Evolutionary conservation across 2,113 vertebrate genomes (phyloP).

Genomic region (Uria aalge): DNA sequence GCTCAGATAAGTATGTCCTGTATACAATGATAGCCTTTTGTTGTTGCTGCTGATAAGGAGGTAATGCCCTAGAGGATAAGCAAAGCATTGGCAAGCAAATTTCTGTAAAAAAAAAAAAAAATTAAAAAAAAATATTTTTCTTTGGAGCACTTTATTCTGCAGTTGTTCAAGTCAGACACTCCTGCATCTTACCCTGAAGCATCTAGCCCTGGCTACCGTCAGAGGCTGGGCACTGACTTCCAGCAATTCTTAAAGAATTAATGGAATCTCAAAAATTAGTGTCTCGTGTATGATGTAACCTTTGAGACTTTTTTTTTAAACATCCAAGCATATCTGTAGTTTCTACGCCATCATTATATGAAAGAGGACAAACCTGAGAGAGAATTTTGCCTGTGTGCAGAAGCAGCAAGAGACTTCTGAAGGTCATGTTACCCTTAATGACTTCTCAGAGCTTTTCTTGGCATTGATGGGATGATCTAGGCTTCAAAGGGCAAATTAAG

Average conservation of each 20-base stretch:
- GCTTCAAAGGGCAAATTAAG: background rate
- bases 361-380: background rate
- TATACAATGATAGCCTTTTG: background rate
- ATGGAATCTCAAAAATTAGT: background rate
- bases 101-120: background rate
- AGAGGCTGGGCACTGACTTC: background rate
- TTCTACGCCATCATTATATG: background rate
- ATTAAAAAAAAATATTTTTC: background rate
- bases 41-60: conserved; percentile 6
- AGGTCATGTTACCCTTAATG: background rate
- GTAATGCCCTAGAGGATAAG: background rate
- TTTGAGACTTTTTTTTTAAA: background rate
- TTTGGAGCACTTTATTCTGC: background rate
- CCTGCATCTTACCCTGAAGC: background rate
- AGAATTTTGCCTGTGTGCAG: background rate
- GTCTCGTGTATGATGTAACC: background rate
- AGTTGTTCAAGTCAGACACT: background rate
- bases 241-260: background rate
- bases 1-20: background rate
- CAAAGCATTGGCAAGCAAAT: background rate
- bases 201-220: background rate
- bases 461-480: background rate
- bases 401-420: background rate
- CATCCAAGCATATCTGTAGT: background rate
- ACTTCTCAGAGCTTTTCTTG: background rate